Base-by-base conservation (phyloP, 2,888 invertebrate species). In the Chrysina gloriosa region DNA sequence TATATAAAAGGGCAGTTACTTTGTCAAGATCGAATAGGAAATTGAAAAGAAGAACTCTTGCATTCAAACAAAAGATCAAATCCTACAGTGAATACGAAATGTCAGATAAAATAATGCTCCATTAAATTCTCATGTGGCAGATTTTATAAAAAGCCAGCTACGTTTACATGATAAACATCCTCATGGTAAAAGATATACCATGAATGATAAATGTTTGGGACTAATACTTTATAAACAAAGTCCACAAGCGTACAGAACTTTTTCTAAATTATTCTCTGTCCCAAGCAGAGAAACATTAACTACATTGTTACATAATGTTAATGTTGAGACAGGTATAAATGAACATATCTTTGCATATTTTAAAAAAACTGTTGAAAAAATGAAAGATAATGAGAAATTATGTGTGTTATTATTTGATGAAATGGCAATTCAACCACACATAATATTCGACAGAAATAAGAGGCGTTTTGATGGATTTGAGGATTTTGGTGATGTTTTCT, bases 341-440 rank as follows among this genome's bases (percentile, higher is more conserved):
- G 31, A 54, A 14, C 11, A 25, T 11, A 54, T 54, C 11, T 29
- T 54, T 11, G 54, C 25, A 25, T 29, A 27, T 14, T 14, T 54
- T n/a, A 54, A 54, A 54, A 14, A 11, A 11, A 14, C 3, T n/a
- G 54, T 54, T 29, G 11, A 11, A 6, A 11, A 14, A 11, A 29
- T 54, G 6, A 54, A 4, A 4, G 7, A 23, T 9, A 9, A 27
- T 4, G 29, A 54, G 6, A 25, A 11, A 25, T 11, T 54, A n/a
- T 54, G 54, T 11, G 5, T 25, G 1, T 11, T 54, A 27, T 5
- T 54, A n/a, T 54, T 54, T 31, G 54, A 31, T 31, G 54, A 54
- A 54, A 54, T 54, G 54, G 54, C 54, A 5, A 54, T 31, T 16
- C 16, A 54, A 16, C 54, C 54, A 2, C 54, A 54, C 3, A 14